Evolutionary conservation across 2,797 vertebrate genomes (phyloP), one percentile per base, ranked within the genome.

Genomic region (Tangara arthus): DNA sequence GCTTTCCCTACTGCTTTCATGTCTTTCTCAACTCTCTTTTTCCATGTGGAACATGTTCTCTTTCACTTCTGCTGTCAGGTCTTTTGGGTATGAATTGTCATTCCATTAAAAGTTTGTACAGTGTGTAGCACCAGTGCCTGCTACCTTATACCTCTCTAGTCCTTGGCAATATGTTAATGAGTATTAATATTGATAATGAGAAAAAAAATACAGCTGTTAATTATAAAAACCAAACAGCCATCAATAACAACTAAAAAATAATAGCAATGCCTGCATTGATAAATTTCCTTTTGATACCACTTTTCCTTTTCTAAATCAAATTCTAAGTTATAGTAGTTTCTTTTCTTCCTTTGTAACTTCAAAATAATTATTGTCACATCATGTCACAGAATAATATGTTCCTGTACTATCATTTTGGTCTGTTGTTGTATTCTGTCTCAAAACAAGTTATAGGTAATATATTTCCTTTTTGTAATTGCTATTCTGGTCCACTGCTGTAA

Each of bases 391-490:
- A 63, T 85, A 94, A 61, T 47, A 61, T 81, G 44, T 86, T 93
- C 53, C 34, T 84, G 16, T 26, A 79, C 21, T 80, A 89, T 86
- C 65, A 53, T 86, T 66, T 94, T 94, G 32, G 35, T 66, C 44
- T 91, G 0, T 81, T 95, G 44, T 75, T 59, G 37, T 21, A 76
- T 82, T 97, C 92, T 85, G 71, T 93, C 88, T 96, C 71, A 89
- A 96, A 94, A 61, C 49, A 90, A 95, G 19, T 77, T 89, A 24
- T 30, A 8, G 80, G 42, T 72, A 95, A 86, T 82, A 18, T 86
- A 89, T 91, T 96, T 95, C 89, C 35, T 86, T 65, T 75, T 92
- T 2, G 1, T 95, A 90, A 89, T 94, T 85, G 46, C 69, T 89
- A 2, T 90, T 71, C 12, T 64, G 28, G 39, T 79, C 59, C 53